phyloP scores from a whole-genome alignment of 2,888 invertebrate genomes.

The Spisula subtruncata region DNA sequence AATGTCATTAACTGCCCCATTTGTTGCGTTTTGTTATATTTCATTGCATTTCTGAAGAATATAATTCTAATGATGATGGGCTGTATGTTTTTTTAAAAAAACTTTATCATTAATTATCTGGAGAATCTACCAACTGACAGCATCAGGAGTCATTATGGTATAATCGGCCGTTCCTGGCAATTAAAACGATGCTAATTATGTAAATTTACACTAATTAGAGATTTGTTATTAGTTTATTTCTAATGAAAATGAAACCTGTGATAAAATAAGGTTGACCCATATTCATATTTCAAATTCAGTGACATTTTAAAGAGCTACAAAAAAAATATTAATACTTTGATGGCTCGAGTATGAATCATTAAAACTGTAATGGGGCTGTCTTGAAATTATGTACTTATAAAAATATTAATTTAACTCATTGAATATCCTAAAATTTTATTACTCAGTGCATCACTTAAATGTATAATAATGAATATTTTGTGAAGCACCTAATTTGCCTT shows the following conservation, averaged over 20 bases:
- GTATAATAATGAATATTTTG: not conserved
- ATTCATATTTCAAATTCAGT: constrained; percentile 42
- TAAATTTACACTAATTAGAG: constrained; percentile 52
- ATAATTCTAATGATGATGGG: constrained; percentile 27
- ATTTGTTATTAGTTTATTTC: constrained; percentile 43
- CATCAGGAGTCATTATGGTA: constrained; percentile 32
- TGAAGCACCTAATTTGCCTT: not conserved
- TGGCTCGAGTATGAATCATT: constrained; percentile 22
- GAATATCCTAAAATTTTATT: constrained; percentile 4
- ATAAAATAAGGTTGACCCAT: constrained; percentile 33
- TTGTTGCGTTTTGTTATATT: constrained; percentile 19
- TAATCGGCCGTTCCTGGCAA: constrained; percentile 37
- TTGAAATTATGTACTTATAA: constrained; percentile 4
- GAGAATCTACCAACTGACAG: constrained; percentile 33
- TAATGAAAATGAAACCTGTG: constrained; percentile 28
- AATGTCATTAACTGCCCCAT: constrained; percentile 45
- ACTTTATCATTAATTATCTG: constrained; percentile 20
- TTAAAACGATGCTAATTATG: constrained; percentile 51
- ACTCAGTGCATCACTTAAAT: not conserved
- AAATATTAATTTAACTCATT: not conserved
- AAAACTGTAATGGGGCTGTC: not conserved
- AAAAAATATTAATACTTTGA: constrained; percentile 26
- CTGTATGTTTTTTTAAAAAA: constrained; percentile 26
- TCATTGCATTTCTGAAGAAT: constrained; percentile 16
- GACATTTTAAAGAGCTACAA: constrained; percentile 43